phyloP scores from a whole-genome alignment of 2,797 vertebrate species.

The Hephaestus fuliginosus region DNA sequence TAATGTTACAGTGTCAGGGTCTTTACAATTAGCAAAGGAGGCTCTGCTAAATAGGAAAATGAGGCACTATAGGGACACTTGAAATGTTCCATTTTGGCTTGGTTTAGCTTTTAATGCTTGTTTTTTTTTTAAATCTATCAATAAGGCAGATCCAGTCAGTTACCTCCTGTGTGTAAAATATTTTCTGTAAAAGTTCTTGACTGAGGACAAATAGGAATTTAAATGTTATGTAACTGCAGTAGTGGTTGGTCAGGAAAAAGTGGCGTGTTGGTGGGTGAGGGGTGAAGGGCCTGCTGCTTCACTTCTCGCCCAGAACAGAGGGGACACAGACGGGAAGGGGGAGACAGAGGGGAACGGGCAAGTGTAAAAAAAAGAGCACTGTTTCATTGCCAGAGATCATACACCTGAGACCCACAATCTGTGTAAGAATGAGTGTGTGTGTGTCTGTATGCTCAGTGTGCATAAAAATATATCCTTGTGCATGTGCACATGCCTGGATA shows the following conservation, averaged over 20 bases:
- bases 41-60: constrained; percentile 41
- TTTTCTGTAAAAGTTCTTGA: constrained; percentile 26
- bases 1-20: constrained; percentile 43
- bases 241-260: constrained; percentile 4
- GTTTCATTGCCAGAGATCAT: constrained; percentile 76
- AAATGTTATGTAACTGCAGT: constrained; percentile 24
- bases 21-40: constrained; percentile 42
- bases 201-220: constrained; percentile 37
- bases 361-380: constrained; percentile 38
- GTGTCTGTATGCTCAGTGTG: constrained; percentile 33
- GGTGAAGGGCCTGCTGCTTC: constrained; percentile 60
- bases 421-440: constrained; percentile 43
- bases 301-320: constrained; percentile 51
- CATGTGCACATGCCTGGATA: constrained; percentile 25
- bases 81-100: neutral
- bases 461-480: constrained; percentile 34
- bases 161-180: constrained; percentile 13
- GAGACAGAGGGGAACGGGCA: constrained; percentile 45
- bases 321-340: constrained; percentile 47
- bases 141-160: constrained; percentile 30
- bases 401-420: constrained; percentile 80
- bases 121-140: constrained; percentile 14
- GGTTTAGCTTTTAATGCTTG: constrained; percentile 23
- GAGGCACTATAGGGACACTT: constrained; percentile 16
- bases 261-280: neutral